Conservation (phyloP, 2,113 vertebrate genomes). For the Cavia aperea region DNA sequence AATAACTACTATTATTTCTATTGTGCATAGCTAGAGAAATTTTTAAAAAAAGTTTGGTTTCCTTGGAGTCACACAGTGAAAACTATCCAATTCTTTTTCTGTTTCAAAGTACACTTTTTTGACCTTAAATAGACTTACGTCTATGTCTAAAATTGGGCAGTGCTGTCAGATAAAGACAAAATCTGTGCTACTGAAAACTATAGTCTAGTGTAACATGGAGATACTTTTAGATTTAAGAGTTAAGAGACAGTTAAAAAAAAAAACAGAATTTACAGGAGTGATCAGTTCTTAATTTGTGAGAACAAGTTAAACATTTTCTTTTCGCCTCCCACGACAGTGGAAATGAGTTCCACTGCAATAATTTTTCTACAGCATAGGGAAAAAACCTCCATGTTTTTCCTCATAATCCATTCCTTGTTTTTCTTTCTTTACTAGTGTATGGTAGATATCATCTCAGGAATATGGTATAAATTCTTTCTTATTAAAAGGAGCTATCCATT, state of each 20-base stretch:
- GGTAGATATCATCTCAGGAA: background rate
- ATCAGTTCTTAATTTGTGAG: background rate
- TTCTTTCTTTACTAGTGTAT: background rate
- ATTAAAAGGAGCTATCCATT: background rate
- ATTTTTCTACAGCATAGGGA: background rate
- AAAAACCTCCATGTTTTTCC: background rate
- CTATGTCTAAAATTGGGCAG: background rate
- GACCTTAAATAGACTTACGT: background rate
- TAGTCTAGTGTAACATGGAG: background rate
- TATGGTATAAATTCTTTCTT: background rate
- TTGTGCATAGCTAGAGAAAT: background rate
- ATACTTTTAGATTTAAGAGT: background rate
- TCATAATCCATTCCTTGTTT: background rate
- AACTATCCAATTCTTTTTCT: background rate
- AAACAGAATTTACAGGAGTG: background rate
- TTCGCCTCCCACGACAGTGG: background rate
- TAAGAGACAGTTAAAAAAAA: background rate
- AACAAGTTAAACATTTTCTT: background rate
- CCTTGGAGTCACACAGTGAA: background rate
- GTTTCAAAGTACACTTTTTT: background rate
- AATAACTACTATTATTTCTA: background rate
- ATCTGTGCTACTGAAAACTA: background rate
- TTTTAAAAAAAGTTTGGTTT: background rate
- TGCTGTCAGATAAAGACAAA: background rate
- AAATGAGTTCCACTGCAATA: background rate